Conservation (phyloP, 2,797 vertebrate genomes). For the Chelon labrosus region DNA sequence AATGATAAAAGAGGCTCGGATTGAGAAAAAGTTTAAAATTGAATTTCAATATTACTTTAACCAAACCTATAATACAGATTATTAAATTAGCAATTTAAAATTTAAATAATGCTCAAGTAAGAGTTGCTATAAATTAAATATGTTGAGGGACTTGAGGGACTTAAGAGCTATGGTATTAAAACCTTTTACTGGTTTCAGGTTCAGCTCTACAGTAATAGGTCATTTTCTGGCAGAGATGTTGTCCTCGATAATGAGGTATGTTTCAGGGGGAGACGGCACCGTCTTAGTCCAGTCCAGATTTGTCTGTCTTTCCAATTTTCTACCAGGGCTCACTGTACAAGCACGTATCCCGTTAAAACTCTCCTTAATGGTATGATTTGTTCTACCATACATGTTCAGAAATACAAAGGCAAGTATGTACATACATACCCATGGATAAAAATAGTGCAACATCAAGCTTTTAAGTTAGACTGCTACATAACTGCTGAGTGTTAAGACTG, state of each 20-base stretch:
- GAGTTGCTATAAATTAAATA: constrained; percentile 33
- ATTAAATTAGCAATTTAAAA: constrained; percentile 37
- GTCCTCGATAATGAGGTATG: constrained; percentile 41
- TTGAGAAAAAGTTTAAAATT: constrained; percentile 15
- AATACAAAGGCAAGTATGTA: constrained; percentile 66
- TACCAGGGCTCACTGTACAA: constrained; percentile 40
- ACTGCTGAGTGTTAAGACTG: constrained; percentile 82
- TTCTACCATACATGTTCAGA: constrained; percentile 50
- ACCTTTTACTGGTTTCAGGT: constrained; percentile 6
- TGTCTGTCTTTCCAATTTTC: constrained; percentile 49
- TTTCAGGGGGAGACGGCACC: constrained; percentile 18
- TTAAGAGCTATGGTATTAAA: constrained; percentile 34
- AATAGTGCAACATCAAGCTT: constrained; percentile 88
- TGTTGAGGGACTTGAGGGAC: background rate
- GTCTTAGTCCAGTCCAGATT: constrained; percentile 38
- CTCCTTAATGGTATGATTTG: constrained; percentile 46
- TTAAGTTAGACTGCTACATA: constrained; percentile 88
- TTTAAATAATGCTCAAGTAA: constrained; percentile 40
- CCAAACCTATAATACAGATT: constrained; percentile 10
- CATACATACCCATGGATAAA: constrained; percentile 74
- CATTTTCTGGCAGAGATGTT: constrained; percentile 15
- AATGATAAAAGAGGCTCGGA: constrained; percentile 34
- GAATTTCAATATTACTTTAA: constrained; percentile 7
- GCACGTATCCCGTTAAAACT: constrained; percentile 52
- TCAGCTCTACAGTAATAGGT: constrained; percentile 14